These are phyloP conservation scores for Bolborhynchus lineola DNA, from an alignment of 2,113 vertebrate species.

Conservation along the genomic window DNA sequence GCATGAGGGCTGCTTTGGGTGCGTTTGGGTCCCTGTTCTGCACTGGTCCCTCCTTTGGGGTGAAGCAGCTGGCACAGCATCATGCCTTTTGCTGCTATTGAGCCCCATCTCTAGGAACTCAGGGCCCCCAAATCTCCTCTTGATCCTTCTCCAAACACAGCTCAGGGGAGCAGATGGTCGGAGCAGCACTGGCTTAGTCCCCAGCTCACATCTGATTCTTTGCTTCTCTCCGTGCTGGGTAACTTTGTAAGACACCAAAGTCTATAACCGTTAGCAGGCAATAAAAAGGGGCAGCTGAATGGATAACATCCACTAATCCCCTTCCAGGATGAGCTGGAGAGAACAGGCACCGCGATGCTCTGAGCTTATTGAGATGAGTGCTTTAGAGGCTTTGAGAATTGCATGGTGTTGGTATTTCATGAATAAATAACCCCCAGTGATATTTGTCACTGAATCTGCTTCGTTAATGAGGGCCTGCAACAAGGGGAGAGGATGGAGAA, in stretches of 20 bases:
- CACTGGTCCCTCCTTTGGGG: background rate
- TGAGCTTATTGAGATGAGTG: slow-evolving; percentile 5
- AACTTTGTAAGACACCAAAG: background rate
- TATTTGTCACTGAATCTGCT: slow-evolving; percentile 37
- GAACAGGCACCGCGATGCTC: background rate
- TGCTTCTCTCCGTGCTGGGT: background rate
- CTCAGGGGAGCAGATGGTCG: background rate
- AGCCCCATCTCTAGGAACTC: background rate
- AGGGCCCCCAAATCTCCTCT: background rate
- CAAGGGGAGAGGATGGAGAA: background rate
- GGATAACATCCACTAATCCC: slow-evolving; percentile 43
- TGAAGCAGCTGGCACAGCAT: background rate
- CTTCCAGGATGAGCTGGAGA: slow-evolving; percentile 10
- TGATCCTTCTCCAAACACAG: background rate
- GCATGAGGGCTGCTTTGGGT: fast-evolving
- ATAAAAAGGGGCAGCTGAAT: slow-evolving; percentile 33
- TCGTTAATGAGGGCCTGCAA: slow-evolving; percentile 10
- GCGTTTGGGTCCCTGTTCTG: background rate
- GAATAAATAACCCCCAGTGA: slow-evolving; percentile 55
- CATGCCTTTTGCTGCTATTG: background rate
- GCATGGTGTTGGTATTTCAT: slow-evolving; percentile 39
- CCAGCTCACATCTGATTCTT: background rate
- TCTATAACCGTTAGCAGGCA: slow-evolving; percentile 19
- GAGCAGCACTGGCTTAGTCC: background rate
- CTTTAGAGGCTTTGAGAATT: slow-evolving; percentile 1